Conservation (phyloP, 2,888 invertebrate genomes). For the Drosophila subquinaria region DNA sequence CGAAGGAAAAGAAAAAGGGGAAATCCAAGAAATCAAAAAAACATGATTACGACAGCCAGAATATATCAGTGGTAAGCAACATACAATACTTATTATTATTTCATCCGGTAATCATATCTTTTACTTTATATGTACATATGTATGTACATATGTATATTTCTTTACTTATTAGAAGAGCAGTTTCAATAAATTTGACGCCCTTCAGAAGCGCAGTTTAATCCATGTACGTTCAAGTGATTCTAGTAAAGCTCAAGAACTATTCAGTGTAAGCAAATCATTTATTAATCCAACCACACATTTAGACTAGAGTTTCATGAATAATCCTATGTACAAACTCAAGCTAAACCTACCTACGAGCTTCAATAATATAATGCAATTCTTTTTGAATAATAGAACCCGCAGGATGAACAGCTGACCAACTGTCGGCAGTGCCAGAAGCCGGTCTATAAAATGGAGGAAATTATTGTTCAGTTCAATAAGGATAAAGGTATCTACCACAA, state of each 20-base stretch:
- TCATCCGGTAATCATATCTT: neutral
- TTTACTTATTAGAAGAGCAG: slow-evolving; percentile 88
- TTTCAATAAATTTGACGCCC: slow-evolving; percentile 91
- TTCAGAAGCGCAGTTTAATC: slow-evolving; percentile 88
- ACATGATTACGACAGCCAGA: slow-evolving; percentile 87
- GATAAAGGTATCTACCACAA: slow-evolving; percentile 96
- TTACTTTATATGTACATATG: too few relatives aligned
- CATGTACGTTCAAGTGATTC: slow-evolving; percentile 90
- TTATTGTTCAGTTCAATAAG: slow-evolving; percentile 89
- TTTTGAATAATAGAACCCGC: slow-evolving; percentile 62
- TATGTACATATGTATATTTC: too few relatives aligned
- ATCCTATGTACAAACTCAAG: neutral
- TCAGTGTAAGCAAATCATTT: slow-evolving; percentile 87
- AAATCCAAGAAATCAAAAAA: slow-evolving; percentile 89
- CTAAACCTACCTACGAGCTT: neutral
- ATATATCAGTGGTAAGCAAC: slow-evolving; percentile 88
- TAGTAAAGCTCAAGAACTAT: slow-evolving; percentile 89
- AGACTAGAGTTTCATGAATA: neutral
- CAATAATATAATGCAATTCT: neutral
- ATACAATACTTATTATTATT: neutral
- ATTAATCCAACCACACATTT: slow-evolving; percentile 50
- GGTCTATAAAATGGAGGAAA: slow-evolving; percentile 98
- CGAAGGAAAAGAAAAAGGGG: slow-evolving; percentile 84
- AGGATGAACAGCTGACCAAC: slow-evolving; percentile 82
- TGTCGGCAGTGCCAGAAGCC: slow-evolving; percentile 95